These are phyloP conservation scores for Biston stratarius DNA, from an alignment of 2,888 invertebrate genomes.

Conservation along the genomic window DNA sequence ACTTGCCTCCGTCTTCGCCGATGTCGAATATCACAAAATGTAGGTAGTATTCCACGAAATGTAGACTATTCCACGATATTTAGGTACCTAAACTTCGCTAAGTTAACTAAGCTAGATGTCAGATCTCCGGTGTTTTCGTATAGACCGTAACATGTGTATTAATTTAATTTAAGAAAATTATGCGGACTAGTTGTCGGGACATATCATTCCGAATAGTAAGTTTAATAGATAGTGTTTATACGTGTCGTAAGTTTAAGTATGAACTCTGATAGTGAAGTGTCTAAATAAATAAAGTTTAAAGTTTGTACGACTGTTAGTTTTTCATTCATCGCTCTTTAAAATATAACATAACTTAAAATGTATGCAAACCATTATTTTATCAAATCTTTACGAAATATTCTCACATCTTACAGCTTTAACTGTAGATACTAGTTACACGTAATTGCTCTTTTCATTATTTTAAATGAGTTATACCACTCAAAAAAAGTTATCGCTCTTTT, in stretches of 20 bases:
- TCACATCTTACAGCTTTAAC: too few species aligned
- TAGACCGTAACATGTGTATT: slow-evolving; percentile 75
- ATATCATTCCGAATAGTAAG: slow-evolving; percentile 78
- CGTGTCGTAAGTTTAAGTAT: slow-evolving; percentile 80
- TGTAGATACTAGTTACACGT: too few species aligned
- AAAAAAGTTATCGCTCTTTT: too few species aligned
- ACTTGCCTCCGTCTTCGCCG: slow-evolving; percentile 83
- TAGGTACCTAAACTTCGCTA: slow-evolving; percentile 73
- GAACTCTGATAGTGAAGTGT: slow-evolving; percentile 83
- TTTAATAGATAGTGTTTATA: slow-evolving; percentile 80
- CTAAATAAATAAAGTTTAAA: slow-evolving; percentile 81
- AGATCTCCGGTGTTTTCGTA: slow-evolving; percentile 80
- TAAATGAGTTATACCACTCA: too few species aligned
- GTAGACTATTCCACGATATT: slow-evolving; percentile 65
- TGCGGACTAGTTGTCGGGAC: slow-evolving; percentile 69
- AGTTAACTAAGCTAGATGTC: slow-evolving; percentile 66
- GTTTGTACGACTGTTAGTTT: slow-evolving; percentile 63
- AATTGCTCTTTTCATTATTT: too few species aligned
- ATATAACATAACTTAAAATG: neutral
- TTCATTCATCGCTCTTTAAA: neutral
- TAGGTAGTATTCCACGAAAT: slow-evolving; percentile 62
- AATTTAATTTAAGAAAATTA: slow-evolving; percentile 78
- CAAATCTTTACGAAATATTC: too few species aligned
- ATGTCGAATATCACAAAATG: slow-evolving; percentile 73
- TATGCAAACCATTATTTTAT: too few species aligned